Percentiles rank a stretch among this genome's conserved stretches.
phyloP scores from a whole-genome alignment of 2,797 vertebrate species.

The Chromobotia macracanthus region DNA sequence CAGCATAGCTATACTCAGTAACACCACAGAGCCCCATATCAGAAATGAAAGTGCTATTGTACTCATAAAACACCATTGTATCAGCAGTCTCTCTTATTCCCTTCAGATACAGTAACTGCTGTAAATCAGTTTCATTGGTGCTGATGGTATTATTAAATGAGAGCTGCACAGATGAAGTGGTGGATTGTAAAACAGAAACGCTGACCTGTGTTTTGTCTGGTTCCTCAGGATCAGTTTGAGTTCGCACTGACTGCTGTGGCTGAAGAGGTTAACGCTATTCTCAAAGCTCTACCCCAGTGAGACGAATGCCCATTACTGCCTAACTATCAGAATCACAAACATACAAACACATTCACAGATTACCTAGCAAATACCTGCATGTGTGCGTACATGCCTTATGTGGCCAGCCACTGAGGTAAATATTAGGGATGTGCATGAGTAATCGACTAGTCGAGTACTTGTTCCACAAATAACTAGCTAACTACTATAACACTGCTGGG shows the following conservation, averaged over 20 bases:
- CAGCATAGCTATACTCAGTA: background rate
- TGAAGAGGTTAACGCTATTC: conserved; percentile 95
- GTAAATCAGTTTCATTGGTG: conserved; percentile 10
- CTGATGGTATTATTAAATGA: conserved; percentile 29
- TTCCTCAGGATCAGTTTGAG: conserved; percentile 93
- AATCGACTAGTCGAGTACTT: conserved; percentile 10
- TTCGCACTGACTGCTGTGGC: conserved; percentile 94
- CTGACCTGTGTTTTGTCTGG: conserved; percentile 41
- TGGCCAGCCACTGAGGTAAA: conserved; percentile 23
- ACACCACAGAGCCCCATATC: background rate
- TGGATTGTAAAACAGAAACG: background rate
- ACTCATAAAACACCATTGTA: conserved; percentile 3
- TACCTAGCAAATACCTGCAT: conserved; percentile 12
- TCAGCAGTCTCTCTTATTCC: conserved; percentile 1
- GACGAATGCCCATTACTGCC: conserved; percentile 22
- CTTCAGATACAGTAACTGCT: background rate
- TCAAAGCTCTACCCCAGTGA: conserved; percentile 95
- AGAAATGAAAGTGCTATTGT: conserved; percentile 15
- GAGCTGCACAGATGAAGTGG: background rate
- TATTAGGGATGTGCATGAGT: conserved; percentile 30
- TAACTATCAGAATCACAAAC: conserved; percentile 8
- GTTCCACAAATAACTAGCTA: background rate
- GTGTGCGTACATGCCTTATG: conserved; percentile 27
- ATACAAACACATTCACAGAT: conserved; percentile 25
- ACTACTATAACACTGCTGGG: background rate